These are phyloP conservation scores for Pardalotus punctatus DNA, from an alignment of 2,113 vertebrate species.

Conservation along the genomic window DNA sequence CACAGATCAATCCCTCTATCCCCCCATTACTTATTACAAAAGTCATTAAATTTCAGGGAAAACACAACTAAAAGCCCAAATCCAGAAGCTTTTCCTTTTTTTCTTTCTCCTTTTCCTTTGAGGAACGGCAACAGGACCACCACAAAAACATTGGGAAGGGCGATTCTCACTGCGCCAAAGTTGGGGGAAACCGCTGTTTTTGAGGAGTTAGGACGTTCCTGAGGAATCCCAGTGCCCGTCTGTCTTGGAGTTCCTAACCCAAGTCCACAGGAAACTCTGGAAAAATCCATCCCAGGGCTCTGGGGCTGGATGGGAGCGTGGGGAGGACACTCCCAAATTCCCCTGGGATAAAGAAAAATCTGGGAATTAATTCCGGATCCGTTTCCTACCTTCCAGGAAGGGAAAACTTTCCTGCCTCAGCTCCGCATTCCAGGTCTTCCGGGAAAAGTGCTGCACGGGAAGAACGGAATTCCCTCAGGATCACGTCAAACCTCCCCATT, in stretches of 20 bases:
- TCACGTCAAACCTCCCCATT: fast-evolving
- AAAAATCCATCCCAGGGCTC: neutral
- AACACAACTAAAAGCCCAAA: neutral
- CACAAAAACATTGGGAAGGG: neutral
- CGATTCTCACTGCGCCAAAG: neutral
- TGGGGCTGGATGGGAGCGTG: neutral
- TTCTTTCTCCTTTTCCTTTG: neutral
- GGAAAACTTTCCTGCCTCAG: neutral
- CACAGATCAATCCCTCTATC: neutral
- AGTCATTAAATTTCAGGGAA: too few species aligned
- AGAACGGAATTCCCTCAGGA: neutral
- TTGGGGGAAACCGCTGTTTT: fast-evolving
- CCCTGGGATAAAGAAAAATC: neutral
- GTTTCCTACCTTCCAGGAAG: neutral
- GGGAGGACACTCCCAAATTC: neutral
- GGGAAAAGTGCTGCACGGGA: neutral
- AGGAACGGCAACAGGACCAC: fast-evolving
- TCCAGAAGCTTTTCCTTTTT: neutral
- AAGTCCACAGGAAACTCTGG: neutral
- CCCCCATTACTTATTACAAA: neutral
- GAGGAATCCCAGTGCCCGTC: neutral
- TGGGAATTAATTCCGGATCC: neutral
- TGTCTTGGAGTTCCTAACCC: neutral
- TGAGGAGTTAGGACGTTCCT: neutral
- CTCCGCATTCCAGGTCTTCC: neutral